Evolutionary conservation across 2,888 invertebrate genomes (phyloP).

Genomic region (Choreutis nemorana): DNA sequence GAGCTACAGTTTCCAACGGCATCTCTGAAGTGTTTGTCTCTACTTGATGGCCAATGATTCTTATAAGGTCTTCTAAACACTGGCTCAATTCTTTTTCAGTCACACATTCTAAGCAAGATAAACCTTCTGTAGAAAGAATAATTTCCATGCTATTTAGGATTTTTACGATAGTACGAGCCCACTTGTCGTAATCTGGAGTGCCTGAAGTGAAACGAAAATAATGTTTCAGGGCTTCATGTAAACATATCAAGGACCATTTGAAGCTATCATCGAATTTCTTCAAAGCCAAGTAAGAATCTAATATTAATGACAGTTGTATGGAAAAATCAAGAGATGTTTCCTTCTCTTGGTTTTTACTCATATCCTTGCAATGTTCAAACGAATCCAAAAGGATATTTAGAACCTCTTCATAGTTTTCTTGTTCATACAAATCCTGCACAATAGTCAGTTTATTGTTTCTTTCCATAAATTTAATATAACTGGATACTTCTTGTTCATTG

Average conservation of each 20-base stretch:
- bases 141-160: slow-evolving; percentile 53
- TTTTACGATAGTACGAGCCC: slow-evolving; percentile 52
- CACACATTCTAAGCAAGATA: slow-evolving; percentile 58
- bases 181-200: slow-evolving; percentile 48
- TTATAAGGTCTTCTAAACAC: slow-evolving; percentile 77
- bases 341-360: slow-evolving; percentile 46
- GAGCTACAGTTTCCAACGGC: slow-evolving; percentile 75
- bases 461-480: slow-evolving; percentile 45
- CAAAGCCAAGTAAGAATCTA: slow-evolving; percentile 73
- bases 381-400: slow-evolving; percentile 73
- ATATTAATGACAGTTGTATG: slow-evolving; percentile 66
- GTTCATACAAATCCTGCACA: slow-evolving; percentile 72
- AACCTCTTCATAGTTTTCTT: slow-evolving; percentile 71
- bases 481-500: slow-evolving; percentile 35
- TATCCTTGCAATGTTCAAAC: slow-evolving; percentile 63
- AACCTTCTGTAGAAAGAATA: slow-evolving; percentile 45
- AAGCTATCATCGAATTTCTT: slow-evolving; percentile 71
- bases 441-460: slow-evolving; percentile 67
- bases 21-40: slow-evolving; percentile 73
- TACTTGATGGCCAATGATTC: slow-evolving; percentile 80
- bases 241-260: slow-evolving; percentile 78
- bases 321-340: slow-evolving; percentile 63
- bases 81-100: slow-evolving; percentile 69
- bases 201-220: slow-evolving; percentile 60
- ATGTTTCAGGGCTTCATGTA: slow-evolving; percentile 76